Evolutionary conservation across 2,888 invertebrate genomes (phyloP), one percentile per base, ranked within the genome.

Genomic region (Drosophila falleni): DNA sequence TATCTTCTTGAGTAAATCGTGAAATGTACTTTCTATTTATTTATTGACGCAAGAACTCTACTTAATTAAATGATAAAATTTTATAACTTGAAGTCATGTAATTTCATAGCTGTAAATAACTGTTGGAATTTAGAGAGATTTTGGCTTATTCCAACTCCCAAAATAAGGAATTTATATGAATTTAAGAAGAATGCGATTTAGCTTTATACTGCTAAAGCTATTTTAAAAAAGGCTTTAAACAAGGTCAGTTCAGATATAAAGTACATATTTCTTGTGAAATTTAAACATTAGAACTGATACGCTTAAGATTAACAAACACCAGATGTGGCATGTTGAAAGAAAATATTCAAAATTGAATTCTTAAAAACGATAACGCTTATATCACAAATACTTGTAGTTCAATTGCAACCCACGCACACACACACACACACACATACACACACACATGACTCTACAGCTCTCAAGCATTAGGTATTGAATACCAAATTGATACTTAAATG

Each of bases 401-500:
- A 10, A 15, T 8, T 37, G 15, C 54, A 77, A 44, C 74, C 64
- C 56, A 74, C 29, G 4, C 29, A 29, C 77, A 53, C 64, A 35
- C 15, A 41, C 2, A 39, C 29, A 29, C 29, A 29, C 77, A 49
- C 64, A 35, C 15, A 41, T 1, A 39, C 29, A 6, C 29, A 6
- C 77, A 53, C 64, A 35, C n/a, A 41, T 3, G 35, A 9, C 42
- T 31, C 6, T 19, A n/a, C 58, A 59, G 26, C 15, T 15, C 44
- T 44, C 1, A 5, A n/a, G 3, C 8, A 55, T 55, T 56, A 50
- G 26, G 29, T 42, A 63, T 42, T 42, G 50, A 31, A 33, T 44
- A 15, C 44, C 62, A 63, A 74, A 60, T 78, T 73, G 51, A 54
- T 23, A 47, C 15, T 26, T 16, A 54, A 59, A 61, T 64, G 64